Percentiles rank a stretch among this genome's conserved stretches.
Evolutionary conservation across 2,888 invertebrate genomes (phyloP).

Genomic region (Zaprionus obscuricornis): DNA sequence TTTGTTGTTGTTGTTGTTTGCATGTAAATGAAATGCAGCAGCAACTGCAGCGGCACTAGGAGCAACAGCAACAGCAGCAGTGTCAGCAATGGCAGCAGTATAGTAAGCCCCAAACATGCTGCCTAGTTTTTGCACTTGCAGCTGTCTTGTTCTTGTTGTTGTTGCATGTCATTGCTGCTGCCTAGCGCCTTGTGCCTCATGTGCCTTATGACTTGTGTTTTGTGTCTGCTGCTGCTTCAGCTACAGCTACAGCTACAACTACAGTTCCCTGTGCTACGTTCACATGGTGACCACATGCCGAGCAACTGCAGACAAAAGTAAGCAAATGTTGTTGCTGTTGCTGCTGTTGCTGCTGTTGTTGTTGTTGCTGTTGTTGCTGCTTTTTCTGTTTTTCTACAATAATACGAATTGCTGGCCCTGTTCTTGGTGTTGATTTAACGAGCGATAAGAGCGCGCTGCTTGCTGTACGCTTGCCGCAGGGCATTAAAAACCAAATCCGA

Average conservation of each 20-base stretch:
- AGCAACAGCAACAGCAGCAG: not conserved
- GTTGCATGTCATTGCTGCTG: too few species aligned
- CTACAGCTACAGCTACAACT: too few species aligned
- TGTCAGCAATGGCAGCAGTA: not conserved
- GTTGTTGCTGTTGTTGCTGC: conserved; percentile 30
- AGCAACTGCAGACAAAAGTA: conserved; percentile 21
- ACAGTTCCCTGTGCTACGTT: too few species aligned
- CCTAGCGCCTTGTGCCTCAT: not conserved
- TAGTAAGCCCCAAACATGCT: too few species aligned
- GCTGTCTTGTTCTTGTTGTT: too few species aligned
- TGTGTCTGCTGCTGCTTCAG: conserved; percentile 20
- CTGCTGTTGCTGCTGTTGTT: conserved; percentile 18
- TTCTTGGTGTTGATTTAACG: conserved; percentile 50
- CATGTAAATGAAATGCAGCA: conserved; percentile 55
- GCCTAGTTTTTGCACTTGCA: too few species aligned
- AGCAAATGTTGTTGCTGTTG: too few species aligned
- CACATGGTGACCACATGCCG: conserved; percentile 66
- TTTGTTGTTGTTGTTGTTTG: conserved; percentile 53
- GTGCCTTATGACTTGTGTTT: too few species aligned
- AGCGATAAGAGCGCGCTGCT: conserved; percentile 48
- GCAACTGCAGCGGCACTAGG: conserved; percentile 16
- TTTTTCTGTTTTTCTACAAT: conserved; percentile 47
- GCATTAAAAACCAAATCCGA: conserved; percentile 34
- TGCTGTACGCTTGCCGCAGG: too few species aligned
- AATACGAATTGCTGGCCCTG: conserved; percentile 49